Evolutionary conservation across 2,888 invertebrate species (phyloP).

Genomic region (Ennomos erosarius): DNA sequence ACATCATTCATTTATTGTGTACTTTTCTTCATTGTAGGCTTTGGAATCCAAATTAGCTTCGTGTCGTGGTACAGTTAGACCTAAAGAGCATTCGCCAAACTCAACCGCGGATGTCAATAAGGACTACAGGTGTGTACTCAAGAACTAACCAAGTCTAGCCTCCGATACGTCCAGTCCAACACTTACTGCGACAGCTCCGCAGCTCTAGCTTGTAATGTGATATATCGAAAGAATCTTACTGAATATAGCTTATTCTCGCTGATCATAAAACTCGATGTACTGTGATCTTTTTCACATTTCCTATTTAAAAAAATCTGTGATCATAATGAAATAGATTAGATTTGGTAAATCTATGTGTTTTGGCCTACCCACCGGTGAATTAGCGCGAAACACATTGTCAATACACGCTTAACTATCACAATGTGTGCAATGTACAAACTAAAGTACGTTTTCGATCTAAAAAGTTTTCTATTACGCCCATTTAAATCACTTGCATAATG

Average conservation of each 20-base stretch:
- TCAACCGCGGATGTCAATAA: slow-evolving; percentile 80
- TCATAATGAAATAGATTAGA: slow-evolving; percentile 72
- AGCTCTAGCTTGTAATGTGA: slow-evolving; percentile 50
- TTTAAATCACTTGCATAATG: slow-evolving; percentile 38
- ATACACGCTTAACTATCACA: slow-evolving; percentile 31
- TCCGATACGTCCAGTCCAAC: slow-evolving; percentile 33
- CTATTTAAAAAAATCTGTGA: slow-evolving; percentile 81
- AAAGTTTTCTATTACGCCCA: slow-evolving; percentile 8
- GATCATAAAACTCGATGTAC: slow-evolving; percentile 57
- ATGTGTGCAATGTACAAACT: slow-evolving; percentile 22
- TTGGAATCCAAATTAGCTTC: slow-evolving; percentile 89
- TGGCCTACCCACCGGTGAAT: slow-evolving; percentile 71
- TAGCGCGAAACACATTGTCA: slow-evolving; percentile 20
- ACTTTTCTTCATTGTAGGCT: slow-evolving; percentile 86
- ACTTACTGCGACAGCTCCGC: slow-evolving; percentile 38
- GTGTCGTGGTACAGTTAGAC: slow-evolving; percentile 86
- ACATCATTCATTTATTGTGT: slow-evolving; percentile 79
- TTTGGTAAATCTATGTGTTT: slow-evolving; percentile 60
- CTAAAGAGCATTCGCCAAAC: slow-evolving; percentile 83
- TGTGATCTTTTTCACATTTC: slow-evolving; percentile 73
- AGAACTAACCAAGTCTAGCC: slow-evolving; percentile 64
- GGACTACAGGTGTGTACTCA: slow-evolving; percentile 85
- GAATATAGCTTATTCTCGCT: slow-evolving; percentile 58
- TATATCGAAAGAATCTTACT: slow-evolving; percentile 53
- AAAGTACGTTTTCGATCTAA: slow-evolving; percentile 6